Evolutionary conservation across 1,140 invertebrate genomes (phyloP).

Genomic region (Ephestia elutella): DNA sequence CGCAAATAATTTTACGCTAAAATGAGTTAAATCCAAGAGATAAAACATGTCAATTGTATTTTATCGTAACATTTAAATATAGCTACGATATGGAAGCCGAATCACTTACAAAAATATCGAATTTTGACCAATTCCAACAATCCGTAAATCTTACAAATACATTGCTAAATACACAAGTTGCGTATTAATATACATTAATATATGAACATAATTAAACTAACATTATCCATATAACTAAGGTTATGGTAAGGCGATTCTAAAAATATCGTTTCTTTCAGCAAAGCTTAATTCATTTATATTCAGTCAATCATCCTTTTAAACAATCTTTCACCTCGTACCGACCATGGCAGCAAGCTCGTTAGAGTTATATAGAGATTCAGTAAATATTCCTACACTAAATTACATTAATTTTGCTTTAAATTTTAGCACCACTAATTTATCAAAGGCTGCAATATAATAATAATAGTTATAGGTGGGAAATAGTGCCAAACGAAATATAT

Average conservation of each 20-base stretch:
- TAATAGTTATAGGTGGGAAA: slow-evolving; percentile 31
- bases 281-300: not conserved
- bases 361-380: slow-evolving; percentile 9
- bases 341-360: slow-evolving; percentile 10
- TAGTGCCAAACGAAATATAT: slow-evolving; percentile 15
- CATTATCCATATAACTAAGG: slow-evolving; percentile 43
- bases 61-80: slow-evolving; percentile 10
- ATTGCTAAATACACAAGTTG: slow-evolving; percentile 38
- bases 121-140: slow-evolving; percentile 29
- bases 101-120: slow-evolving; percentile 28
- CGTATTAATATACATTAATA: slow-evolving; percentile 44
- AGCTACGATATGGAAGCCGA: slow-evolving; percentile 39
- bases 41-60: not conserved
- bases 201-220: slow-evolving; percentile 24
- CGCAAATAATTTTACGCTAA: not conserved
- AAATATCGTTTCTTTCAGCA: slow-evolving; percentile 9
- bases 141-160: slow-evolving; percentile 21
- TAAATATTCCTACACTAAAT: slow-evolving; percentile 3
- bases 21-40: not conserved
- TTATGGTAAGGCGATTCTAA: slow-evolving; percentile 52
- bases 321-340: not conserved
- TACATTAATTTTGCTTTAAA: not conserved
- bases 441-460: slow-evolving; percentile 19
- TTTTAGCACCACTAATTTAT: slow-evolving; percentile 40
- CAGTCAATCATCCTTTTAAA: slow-evolving; percentile 5